phyloP scores from a whole-genome alignment of 2,113 vertebrate genomes.

The Phalacrocorax brasilianus region DNA sequence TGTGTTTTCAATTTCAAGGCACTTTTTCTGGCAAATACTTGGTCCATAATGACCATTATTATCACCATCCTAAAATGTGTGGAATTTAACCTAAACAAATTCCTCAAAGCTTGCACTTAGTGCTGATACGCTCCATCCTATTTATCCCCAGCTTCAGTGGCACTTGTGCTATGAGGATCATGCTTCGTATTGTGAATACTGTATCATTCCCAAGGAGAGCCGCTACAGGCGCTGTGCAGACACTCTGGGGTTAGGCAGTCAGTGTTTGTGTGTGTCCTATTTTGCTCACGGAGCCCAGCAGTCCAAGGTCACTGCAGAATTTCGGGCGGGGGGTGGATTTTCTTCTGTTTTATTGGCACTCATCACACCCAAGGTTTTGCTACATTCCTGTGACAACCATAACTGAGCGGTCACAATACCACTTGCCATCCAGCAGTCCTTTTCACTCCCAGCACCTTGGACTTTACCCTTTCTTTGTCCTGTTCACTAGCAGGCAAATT shows the following conservation, averaged over 20 bases:
- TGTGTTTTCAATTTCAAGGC: conserved; percentile 61
- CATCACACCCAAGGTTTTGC: neutral
- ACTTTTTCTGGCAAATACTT: conserved; percentile 42
- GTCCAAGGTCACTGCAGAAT: conserved; percentile 42
- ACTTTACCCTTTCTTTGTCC: neutral
- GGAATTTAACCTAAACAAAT: conserved; percentile 72
- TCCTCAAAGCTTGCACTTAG: conserved; percentile 46
- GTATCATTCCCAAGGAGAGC: neutral
- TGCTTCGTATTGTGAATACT: neutral
- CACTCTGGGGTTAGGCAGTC: neutral
- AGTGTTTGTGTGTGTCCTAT: neutral
- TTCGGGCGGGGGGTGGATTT: neutral
- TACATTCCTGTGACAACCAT: neutral
- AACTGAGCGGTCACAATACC: neutral
- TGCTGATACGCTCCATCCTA: neutral
- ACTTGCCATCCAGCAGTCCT: neutral
- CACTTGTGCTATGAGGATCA: neutral
- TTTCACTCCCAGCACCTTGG: neutral
- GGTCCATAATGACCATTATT: conserved; percentile 67
- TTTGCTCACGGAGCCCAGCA: rapidly evolving
- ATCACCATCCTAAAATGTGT: conserved; percentile 54
- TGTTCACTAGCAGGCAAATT: neutral
- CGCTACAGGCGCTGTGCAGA: neutral
- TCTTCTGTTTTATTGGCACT: neutral
- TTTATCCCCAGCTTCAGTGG: neutral